These are phyloP conservation scores for Hydractinia echinata DNA, from an alignment of 30 jellyfish, hydroid and myxozoan genomes.

Conservation along the genomic window DNA sequence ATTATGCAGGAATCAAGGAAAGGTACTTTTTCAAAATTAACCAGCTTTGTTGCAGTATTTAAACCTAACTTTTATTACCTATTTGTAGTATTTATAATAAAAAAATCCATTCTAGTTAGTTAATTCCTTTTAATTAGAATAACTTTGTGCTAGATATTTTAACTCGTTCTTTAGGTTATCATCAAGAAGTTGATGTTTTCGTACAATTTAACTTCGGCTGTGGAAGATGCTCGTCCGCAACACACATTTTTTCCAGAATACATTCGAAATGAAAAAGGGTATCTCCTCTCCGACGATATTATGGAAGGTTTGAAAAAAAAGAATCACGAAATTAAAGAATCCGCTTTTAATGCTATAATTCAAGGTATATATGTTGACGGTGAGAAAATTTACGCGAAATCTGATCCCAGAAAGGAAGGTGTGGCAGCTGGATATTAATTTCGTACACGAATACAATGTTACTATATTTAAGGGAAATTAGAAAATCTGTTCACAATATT, in stretches of 20 bases:
- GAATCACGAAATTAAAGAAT: constrained; percentile 53
- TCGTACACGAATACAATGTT: too few species aligned
- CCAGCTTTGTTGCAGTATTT: too few species aligned
- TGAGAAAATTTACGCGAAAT: constrained; percentile 63
- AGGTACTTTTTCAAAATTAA: too few species aligned
- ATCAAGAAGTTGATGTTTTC: constrained; percentile 81
- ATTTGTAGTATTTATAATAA: too few species aligned
- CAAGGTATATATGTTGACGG: constrained; percentile 72
- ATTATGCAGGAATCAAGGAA: too few species aligned
- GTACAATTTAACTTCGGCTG: constrained; percentile 79
- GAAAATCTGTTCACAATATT: too few species aligned
- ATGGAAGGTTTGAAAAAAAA: constrained; percentile 57
- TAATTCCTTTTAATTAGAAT: too few species aligned
- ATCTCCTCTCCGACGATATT: constrained; percentile 39
- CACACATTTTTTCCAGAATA: constrained; percentile 66
- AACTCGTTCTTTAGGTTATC: constrained; percentile 55
- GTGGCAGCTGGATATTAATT: constrained; percentile 86
- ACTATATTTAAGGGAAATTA: too few species aligned
- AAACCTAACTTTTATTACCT: too few species aligned
- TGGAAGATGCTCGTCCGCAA: constrained; percentile 74
- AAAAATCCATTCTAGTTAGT: too few species aligned
- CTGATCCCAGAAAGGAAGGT: constrained; percentile 89
- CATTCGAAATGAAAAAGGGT: constrained; percentile 58
- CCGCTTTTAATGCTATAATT: constrained; percentile 58
- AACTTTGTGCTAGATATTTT: too few species aligned